Base-by-base conservation (phyloP, 2,888 invertebrate genomes). In the Sceliomorpha sp. region DNA sequence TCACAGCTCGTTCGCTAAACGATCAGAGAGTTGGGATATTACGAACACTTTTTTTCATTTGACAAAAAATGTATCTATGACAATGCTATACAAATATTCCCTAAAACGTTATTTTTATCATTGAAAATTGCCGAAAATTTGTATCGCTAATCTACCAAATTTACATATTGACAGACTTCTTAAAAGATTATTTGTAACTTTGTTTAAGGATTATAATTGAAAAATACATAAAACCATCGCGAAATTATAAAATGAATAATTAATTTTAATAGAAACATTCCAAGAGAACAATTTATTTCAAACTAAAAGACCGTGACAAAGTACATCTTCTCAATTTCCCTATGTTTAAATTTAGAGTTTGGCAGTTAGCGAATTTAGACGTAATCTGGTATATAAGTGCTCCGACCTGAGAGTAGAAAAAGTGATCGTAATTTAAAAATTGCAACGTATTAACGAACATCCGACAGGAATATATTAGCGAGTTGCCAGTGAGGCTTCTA, bases 381-480 rank as follows among this genome's bases (percentile, higher is more conserved):
- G 51, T 69, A 62, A 68, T 68, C 56, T 56, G 36, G 56, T 45
- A 42, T n/a, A n/a, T 62, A 62, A 68, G 47, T 56, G 53, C 44
- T 45, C 44, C 14, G 56, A 60, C 56, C 62, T 68, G 60, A 2
- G 1, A n/a, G 13, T 8, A 45, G 47, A 68, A 69, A 63, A 63
- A 58, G 58, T 58, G 58, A 60, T 59, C 69, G 59, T 69, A 47
- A 58, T 69, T 63, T 63, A 58, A 36, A 64, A 53, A 59, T 63
- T 26, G 63, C 63, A 31, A 56, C 60, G 51, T 50, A 60, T 62
- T 56, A 44, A 68, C 55, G 45, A 40, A 55, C 62, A 51, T 50
- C 48, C 42, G 70, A 70, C 63, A 42, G 50, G 59, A 59, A 70
- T 70, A 64, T 70, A 70, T 63, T 59, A 59, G 53, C 58, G 53